Conservation (phyloP, 2,113 vertebrate genomes). For the Alces alces region DNA sequence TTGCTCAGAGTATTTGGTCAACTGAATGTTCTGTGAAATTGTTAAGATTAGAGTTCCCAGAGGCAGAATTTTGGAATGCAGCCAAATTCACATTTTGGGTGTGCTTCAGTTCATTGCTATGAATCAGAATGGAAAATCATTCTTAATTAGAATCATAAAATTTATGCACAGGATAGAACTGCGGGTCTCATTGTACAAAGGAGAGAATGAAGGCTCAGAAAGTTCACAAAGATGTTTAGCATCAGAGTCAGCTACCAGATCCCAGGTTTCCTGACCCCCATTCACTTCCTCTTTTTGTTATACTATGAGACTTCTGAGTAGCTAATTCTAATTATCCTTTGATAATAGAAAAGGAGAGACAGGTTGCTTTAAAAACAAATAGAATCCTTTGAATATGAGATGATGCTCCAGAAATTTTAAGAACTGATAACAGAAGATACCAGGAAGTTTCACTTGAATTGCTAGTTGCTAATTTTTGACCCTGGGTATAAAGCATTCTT, state of each 20-base stretch:
- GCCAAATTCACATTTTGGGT: neutral
- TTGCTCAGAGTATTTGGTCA: neutral
- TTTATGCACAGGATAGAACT: constrained; percentile 3
- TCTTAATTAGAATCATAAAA: constrained; percentile 30
- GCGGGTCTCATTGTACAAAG: neutral
- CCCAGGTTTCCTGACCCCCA: neutral
- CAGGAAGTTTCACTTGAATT: neutral
- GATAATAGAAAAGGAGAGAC: neutral
- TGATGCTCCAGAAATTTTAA: neutral
- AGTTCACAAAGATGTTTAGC: neutral
- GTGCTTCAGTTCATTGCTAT: constrained; percentile 9
- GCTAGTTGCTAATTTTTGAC: neutral
- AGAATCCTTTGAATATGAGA: neutral
- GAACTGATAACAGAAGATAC: neutral
- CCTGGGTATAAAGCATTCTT: neutral
- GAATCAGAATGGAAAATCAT: constrained; percentile 29
- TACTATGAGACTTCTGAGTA: neutral
- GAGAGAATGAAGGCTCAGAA: neutral
- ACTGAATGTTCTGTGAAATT: neutral
- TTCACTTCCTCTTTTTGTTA: neutral
- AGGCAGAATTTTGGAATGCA: constrained; percentile 37
- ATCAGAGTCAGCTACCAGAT: neutral
- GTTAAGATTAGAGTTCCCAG: neutral
- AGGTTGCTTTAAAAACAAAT: constrained; percentile 1
- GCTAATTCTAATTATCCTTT: neutral